A percentile compares a stretch with the other conserved stretches of the same genome.
These are phyloP conservation scores for Fratercula arctica DNA, from an alignment of 2,797 vertebrate species.

Conservation along the genomic window DNA sequence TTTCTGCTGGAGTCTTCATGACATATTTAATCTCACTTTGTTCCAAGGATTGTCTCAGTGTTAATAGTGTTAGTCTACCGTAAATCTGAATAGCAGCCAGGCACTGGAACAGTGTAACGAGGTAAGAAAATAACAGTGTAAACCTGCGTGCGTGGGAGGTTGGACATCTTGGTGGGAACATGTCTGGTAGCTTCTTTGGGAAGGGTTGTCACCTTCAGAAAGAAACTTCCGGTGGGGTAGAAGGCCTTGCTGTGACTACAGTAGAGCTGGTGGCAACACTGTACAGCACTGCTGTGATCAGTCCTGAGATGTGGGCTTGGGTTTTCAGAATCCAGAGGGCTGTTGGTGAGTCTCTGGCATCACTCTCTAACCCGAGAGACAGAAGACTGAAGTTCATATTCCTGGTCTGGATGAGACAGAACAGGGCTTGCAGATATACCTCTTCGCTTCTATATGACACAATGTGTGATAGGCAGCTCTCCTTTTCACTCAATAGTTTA, in stretches of 20 bases:
- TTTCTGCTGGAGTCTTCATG: background rate
- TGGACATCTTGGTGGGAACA: background rate
- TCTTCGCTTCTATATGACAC: background rate
- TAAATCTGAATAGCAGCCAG: conserved; percentile 6
- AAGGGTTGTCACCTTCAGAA: background rate
- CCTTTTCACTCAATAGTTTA: background rate
- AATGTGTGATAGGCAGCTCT: background rate
- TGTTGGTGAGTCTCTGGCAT: accelerated
- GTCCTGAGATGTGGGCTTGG: background rate
- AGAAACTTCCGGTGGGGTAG: background rate
- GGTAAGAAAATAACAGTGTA: background rate
- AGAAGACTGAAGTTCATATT: background rate
- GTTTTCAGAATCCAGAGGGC: background rate
- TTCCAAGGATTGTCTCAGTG: background rate
- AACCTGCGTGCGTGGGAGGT: background rate
- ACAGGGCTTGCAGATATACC: background rate
- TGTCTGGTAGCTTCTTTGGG: background rate
- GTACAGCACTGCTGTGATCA: background rate
- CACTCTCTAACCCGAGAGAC: background rate
- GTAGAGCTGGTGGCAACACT: background rate
- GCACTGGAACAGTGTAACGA: background rate
- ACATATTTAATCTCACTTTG: conserved; percentile 12
- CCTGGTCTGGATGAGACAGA: background rate
- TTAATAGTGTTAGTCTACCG: background rate
- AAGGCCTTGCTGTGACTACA: background rate